Base-by-base conservation (phyloP, 2,888 invertebrate species). In the Rhingia rostrata region DNA sequence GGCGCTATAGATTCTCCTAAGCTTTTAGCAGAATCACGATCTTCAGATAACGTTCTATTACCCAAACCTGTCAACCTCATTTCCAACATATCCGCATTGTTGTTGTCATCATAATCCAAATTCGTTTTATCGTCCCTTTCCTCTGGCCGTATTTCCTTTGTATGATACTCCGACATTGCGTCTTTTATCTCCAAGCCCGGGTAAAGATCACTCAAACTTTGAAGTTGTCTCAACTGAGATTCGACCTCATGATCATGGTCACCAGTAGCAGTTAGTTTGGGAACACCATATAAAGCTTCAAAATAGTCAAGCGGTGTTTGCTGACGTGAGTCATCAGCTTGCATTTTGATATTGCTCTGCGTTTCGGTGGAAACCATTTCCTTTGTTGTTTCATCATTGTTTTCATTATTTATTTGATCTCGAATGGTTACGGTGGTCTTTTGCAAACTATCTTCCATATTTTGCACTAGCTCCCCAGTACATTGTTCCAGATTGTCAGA, bases 141-240 rank as follows among this genome's bases (percentile, higher is more conserved):
- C 2, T 45, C 47, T 3, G 54, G 73, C 14, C 64, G 63, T 33
- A 56, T 22, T 32, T 63, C 63, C 39, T 54, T 54, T 7, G 54
- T 6, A 6, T 73, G 73, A 39, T 32, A 64, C 39, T 73, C 63
- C 1, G 63, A 63, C 3, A 63, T 47, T 3, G 56, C 32, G 9
- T 73, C 43, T 9, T 7, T 64, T 22, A 33, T 51, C 12, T 79
- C 53, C 5, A 53, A 54, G 0, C 47, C 75, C 0, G 56, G 51
- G 7, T 74, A 32, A 1, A 53, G 45, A 14, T 69, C 33, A 43
- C 49, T 64, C 30, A 74, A 35, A 10, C 39, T 54, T 56, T 70
- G 53, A 37, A 80, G 64, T 7, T 84, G 64, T 6, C 39, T 64
- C 9, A 70, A 45, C 10, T 83, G 70, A 32, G 37, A 45, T 10